These are phyloP conservation scores for Chirona hameri DNA, from an alignment of 2,888 invertebrate species.

Conservation along the genomic window DNA sequence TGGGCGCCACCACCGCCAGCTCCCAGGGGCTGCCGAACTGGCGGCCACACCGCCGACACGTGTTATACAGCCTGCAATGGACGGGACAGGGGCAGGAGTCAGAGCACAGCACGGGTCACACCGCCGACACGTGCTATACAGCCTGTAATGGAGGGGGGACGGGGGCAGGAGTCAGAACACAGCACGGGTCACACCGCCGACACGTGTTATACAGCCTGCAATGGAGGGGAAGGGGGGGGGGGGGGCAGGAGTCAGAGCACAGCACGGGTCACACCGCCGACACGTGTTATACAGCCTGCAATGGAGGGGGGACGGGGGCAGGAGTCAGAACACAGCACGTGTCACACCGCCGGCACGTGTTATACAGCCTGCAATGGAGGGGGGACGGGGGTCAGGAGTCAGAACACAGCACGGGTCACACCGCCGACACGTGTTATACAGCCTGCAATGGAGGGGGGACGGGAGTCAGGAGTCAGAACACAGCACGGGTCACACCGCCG, in stretches of 20 bases:
- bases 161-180: too few species aligned
- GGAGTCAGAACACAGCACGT: too few species aligned
- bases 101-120: not conserved
- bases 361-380: too few species aligned
- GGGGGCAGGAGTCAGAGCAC: too few species aligned
- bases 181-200: not conserved
- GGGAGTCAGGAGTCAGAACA: too few species aligned
- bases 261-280: too few species aligned
- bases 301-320: too few species aligned
- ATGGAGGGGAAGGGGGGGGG: not conserved
- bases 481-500: not conserved
- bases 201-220: constrained; percentile 12
- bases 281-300: too few species aligned
- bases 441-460: not conserved
- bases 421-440: constrained; percentile 13
- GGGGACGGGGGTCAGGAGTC: not conserved
- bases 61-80: constrained; percentile 6
- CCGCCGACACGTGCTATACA: constrained; percentile 10
- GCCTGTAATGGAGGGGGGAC: not conserved
- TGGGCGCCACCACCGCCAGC: not conserved
- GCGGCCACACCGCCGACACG: constrained; percentile 10
- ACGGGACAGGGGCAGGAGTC: not conserved
- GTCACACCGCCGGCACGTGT: too few species aligned
- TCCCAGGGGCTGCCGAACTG: constrained; percentile 26
- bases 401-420: not conserved